Evolutionary conservation across 2,888 invertebrate species (phyloP).

Genomic region (Charanyca ferruginea): DNA sequence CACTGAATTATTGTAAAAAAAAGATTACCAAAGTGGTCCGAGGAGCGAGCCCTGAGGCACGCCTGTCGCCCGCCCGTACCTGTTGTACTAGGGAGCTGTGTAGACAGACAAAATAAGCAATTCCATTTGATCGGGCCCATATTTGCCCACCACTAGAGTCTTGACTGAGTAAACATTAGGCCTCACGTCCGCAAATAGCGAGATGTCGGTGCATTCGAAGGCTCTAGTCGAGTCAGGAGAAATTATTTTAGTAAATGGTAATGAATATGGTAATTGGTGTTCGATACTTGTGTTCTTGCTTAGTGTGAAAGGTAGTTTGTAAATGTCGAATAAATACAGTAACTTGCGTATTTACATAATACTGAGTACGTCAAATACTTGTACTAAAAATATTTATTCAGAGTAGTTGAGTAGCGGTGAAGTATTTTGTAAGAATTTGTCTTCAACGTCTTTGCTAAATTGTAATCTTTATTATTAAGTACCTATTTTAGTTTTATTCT

Average conservation of each 20-base stretch:
- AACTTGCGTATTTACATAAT: slow-evolving; percentile 44
- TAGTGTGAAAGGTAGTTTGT: slow-evolving; percentile 56
- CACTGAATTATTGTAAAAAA: slow-evolving; percentile 82
- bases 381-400: slow-evolving; percentile 48
- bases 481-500: background rate
- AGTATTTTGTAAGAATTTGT: slow-evolving; percentile 24
- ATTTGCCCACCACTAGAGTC: slow-evolving; percentile 91
- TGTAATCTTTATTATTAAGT: too few species aligned
- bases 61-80: slow-evolving; percentile 82
- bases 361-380: slow-evolving; percentile 48
- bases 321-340: slow-evolving; percentile 53
- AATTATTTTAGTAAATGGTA: slow-evolving; percentile 79
- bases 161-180: slow-evolving; percentile 88
- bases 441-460: background rate
- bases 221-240: slow-evolving; percentile 75
- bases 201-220: slow-evolving; percentile 87
- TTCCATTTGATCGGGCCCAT: slow-evolving; percentile 89
- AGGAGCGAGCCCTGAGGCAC: slow-evolving; percentile 80
- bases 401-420: slow-evolving; percentile 16
- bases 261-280: slow-evolving; percentile 66
- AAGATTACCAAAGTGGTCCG: slow-evolving; percentile 75
- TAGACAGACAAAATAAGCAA: slow-evolving; percentile 91
- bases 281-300: slow-evolving; percentile 60
- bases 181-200: slow-evolving; percentile 90
- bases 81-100: slow-evolving; percentile 87